Conservation (phyloP, 1,140 invertebrate species). For the Lepeophtheirus salmonis region DNA sequence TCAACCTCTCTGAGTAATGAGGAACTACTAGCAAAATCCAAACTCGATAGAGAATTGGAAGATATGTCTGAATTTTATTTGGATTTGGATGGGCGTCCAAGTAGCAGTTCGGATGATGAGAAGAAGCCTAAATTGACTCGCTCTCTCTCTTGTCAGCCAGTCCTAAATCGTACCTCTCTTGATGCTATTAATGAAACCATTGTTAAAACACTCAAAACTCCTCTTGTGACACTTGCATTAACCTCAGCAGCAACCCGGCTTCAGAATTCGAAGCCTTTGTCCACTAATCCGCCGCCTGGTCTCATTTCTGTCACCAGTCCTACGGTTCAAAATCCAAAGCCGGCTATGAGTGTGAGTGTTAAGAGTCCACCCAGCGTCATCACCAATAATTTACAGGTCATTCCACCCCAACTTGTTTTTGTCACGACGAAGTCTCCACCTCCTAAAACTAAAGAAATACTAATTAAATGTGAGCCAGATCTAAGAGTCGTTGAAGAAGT, state of each 20-base stretch:
- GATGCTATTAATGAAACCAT: constrained; percentile 3
- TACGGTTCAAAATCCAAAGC: background rate
- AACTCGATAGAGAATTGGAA: background rate
- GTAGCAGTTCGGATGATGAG: constrained; percentile 14
- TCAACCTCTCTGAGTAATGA: background rate
- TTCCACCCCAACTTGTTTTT: background rate
- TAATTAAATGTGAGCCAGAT: constrained; percentile 12
- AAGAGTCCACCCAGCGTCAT: background rate
- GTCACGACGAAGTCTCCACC: background rate
- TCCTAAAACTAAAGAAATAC: background rate
- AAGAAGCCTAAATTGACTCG: background rate
- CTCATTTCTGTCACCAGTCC: background rate
- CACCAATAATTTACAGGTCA: background rate
- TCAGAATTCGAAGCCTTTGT: background rate
- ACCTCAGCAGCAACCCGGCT: background rate
- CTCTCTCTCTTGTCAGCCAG: background rate
- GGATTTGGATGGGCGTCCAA: background rate
- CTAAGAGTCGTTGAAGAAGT: background rate
- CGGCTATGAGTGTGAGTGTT: background rate
- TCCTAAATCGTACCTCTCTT: background rate
- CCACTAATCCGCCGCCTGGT: background rate
- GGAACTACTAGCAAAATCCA: background rate
- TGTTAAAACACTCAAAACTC: background rate
- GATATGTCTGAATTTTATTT: background rate
- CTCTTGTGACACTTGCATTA: background rate